A percentile compares a stretch with the other conserved stretches of the same genome.
These are phyloP conservation scores for Paramormyrops hopkinsi DNA, from an alignment of 2,797 vertebrate species.

Conservation along the genomic window DNA sequence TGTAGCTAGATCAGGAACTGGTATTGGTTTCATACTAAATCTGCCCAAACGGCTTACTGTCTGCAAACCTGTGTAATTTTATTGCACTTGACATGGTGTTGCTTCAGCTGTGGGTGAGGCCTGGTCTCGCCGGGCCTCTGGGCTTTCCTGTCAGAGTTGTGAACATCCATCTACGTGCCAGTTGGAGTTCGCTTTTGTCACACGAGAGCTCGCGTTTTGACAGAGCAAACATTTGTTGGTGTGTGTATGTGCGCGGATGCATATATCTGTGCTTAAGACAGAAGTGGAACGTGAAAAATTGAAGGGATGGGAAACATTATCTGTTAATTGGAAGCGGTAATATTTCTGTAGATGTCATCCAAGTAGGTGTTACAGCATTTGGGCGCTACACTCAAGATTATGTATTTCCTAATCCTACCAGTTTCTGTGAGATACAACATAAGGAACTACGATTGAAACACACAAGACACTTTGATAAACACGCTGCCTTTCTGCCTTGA, in stretches of 20 bases:
- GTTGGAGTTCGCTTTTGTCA: background rate
- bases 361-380: background rate
- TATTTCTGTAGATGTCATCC: background rate
- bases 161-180: background rate
- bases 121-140: background rate
- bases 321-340: background rate
- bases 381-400: background rate
- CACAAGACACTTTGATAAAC: background rate
- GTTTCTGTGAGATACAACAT: background rate
- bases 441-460: background rate
- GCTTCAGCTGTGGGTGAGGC: conserved; percentile 7
- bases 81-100: conserved; percentile 13
- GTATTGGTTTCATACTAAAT: conserved; percentile 11
- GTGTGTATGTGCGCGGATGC: background rate
- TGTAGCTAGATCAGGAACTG: background rate
- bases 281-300: background rate
- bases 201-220: background rate
- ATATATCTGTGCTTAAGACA: background rate
- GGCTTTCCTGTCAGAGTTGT: conserved; percentile 7
- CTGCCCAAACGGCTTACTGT: background rate
- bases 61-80: background rate
- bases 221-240: background rate
- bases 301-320: background rate
- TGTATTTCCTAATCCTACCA: background rate
- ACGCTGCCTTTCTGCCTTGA: background rate